These are phyloP conservation scores for Rhingia campestris DNA, from an alignment of 2,888 invertebrate species.

Conservation along the genomic window DNA sequence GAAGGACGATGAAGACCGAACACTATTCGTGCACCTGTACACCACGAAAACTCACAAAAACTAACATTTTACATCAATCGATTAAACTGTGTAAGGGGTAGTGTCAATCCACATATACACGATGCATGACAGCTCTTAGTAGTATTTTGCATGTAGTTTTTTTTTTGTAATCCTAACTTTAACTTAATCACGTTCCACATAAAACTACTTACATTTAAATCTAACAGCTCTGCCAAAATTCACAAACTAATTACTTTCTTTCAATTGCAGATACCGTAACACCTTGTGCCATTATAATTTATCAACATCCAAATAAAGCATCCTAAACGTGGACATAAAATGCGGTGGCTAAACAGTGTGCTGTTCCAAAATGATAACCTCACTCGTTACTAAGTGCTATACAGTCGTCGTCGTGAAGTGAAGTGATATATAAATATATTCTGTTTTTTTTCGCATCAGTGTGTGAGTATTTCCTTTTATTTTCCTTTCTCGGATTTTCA, in stretches of 20 bases:
- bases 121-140: no score
- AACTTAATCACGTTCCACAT: no score
- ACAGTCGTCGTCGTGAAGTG: slow-evolving; percentile 17
- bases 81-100: no score
- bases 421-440: slow-evolving; percentile 25
- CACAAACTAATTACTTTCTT: not conserved
- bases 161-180: no score
- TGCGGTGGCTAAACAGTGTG: slow-evolving; percentile 26
- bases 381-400: slow-evolving; percentile 34
- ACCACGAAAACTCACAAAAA: no score
- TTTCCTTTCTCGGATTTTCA: slow-evolving; percentile 41
- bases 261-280: slow-evolving; percentile 24
- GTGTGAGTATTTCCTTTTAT: not conserved
- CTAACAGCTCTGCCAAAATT: not conserved
- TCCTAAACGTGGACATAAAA: slow-evolving; percentile 22
- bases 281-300: not conserved
- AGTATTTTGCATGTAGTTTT: no score
- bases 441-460: not conserved
- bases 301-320: not conserved
- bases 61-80: no score
- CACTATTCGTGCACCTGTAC: no score
- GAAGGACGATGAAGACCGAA: no score
- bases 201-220: not conserved
- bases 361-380: slow-evolving; percentile 4
- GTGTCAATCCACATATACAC: no score